Base-by-base conservation (phyloP, 2,113 vertebrate genomes). In the Osmerus eperlanus region DNA sequence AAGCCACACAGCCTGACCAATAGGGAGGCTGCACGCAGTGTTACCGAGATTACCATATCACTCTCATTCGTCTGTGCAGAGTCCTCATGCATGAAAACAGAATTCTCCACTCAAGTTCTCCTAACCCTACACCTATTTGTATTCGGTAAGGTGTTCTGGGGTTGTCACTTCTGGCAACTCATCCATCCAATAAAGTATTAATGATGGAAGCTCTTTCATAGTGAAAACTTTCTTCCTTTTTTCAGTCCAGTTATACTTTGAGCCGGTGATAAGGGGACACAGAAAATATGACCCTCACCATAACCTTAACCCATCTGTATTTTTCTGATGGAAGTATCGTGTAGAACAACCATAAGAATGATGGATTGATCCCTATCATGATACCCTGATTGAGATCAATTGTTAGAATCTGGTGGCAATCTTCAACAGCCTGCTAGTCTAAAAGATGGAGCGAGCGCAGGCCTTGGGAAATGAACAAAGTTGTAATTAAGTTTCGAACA, bases 141-240 rank as follows among this genome's bases (percentile, higher is more conserved):
- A 91, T 89, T 86, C 88, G 56, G 73, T 73, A 64, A 54, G 53
- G 56, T 55, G 69, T 79, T 78, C 68, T 16, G 58, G 73, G 67
- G 81, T 76, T 81, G 84, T 85, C 86, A 85, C 83, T 82, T 76
- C 76, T 69, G 76, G 81, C 75, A 78, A 77, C 85, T 85, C 86
- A 83, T 78, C 73, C 76, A 70, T 67, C 65, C 79, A 67, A 79
- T 89, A 61, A 87, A 91, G 82, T 82, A 90, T 89, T 89, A 77
- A 88, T 82, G 81, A 85, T 13, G 75, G 79, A 79, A 72, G 79
- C 62, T 75, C 88, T 80, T 83, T 71, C 74, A 78, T 81, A 83
- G 71, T 75, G 71, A 87, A 77, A 79, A 60, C 78, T 78, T 59
- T 78, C 80, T 62, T 71, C 29, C 74, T 47, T 55, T 75, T 54